Evolutionary conservation across 2,888 invertebrate genomes (phyloP), one percentile per base, ranked within the genome.

Genomic region (Panzeria rudis): DNA sequence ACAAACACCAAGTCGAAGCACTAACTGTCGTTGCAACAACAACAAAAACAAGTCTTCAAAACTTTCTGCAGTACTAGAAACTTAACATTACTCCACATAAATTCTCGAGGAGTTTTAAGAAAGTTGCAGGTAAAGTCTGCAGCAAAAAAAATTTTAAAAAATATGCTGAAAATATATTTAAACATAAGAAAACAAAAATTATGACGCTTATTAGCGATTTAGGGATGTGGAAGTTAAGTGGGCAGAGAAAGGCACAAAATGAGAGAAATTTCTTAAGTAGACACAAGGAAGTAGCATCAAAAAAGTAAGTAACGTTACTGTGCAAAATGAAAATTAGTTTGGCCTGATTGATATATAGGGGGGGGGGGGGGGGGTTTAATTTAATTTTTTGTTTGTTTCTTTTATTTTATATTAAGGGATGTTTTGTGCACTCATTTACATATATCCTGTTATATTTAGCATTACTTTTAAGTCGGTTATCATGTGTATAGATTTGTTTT

Each of bases 131-230:
- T 20, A 38, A 44, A 72, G 78, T 83, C 83, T 72, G 59, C 6
- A 38, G 23, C 32, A 29, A 56, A 59, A 56, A 59, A 62, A 64
- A 61, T 6, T 47, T 1, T 2, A 38, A 47, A 66, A 66, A 50
- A 15, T 23, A 62, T 29, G 23, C 7, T 25, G 15, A 23, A 73
- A 73, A 29, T 66, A 23, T 17, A 29, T n/a, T 15, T 3, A 15
- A 64, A 47, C 32, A 64, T 54, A 35, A 54, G 8, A 44, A 32
- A 29, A 72, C 25, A 72, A 88, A 88, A 88, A 89, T 89, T 88
- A 90, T 87, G 87, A 88, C 87, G 87, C 88, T 90, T 90, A 90
- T 90, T 91, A 89, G 87, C 87, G 89, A 91, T 90, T 91, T 89
- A 90, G 89, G 89, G 90, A 91, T 90, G 91, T 89, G 90, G 91